Conservation (phyloP, 2,888 invertebrate species). For the Caradrina kadenii region DNA sequence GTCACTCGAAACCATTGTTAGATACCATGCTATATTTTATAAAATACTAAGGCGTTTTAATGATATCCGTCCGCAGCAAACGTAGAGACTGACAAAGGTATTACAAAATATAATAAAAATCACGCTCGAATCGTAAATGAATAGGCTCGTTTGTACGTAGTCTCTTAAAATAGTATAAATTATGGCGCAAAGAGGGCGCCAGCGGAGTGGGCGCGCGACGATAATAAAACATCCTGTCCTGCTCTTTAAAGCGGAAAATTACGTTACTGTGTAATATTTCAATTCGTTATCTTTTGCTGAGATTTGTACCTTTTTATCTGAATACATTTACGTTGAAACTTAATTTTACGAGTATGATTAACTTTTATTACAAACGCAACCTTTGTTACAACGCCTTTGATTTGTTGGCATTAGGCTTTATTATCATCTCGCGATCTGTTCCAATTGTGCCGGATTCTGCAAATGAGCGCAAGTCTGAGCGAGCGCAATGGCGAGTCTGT, state of each 20-base stretch:
- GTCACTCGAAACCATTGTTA: slow-evolving; percentile 70
- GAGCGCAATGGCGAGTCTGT: too few relatives aligned
- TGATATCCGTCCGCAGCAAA: slow-evolving; percentile 77
- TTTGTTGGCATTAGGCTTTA: neutral
- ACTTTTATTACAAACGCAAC: slow-evolving; percentile 15
- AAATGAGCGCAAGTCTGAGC: slow-evolving; percentile 14
- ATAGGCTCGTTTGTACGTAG: slow-evolving; percentile 74
- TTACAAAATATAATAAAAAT: slow-evolving; percentile 69
- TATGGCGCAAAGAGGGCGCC: slow-evolving; percentile 66
- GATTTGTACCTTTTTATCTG: slow-evolving; percentile 52
- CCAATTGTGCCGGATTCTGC: slow-evolving; percentile 33
- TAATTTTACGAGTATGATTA: neutral
- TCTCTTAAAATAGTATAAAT: slow-evolving; percentile 76
- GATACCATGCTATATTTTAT: slow-evolving; percentile 67
- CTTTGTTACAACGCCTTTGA: neutral
- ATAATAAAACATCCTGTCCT: slow-evolving; percentile 72
- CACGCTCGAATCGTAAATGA: slow-evolving; percentile 66
- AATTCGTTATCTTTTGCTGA: slow-evolving; percentile 63
- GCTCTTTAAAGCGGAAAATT: slow-evolving; percentile 73
- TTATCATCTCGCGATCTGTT: slow-evolving; percentile 7
- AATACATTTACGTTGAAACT: slow-evolving; percentile 22
- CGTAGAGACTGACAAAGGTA: slow-evolving; percentile 65
- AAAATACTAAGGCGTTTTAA: slow-evolving; percentile 72
- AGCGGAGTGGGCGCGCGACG: slow-evolving; percentile 61
- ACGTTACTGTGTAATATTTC: slow-evolving; percentile 70